Evolutionary conservation across 2,113 vertebrate species (phyloP), one percentile per base, ranked within the genome.

Genomic region (Podarcis raffonei): DNA sequence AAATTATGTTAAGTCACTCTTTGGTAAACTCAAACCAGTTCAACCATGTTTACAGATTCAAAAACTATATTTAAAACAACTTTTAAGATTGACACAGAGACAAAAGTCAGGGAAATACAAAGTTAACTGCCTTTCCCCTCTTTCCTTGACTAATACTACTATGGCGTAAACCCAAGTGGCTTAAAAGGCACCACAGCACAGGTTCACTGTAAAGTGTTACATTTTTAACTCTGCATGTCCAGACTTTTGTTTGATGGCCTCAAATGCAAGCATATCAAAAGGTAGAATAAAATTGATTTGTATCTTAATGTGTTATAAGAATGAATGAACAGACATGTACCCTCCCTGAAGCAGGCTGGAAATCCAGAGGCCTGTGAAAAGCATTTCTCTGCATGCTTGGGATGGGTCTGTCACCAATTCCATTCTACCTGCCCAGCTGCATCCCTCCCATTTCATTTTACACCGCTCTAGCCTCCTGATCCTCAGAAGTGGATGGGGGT

Each of bases 1-100:
- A 95, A 96, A 95, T 96, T 97, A 97, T 97, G 96, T 96, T 97
- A 97, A 97, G 96, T 97, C 97, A 97, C 96, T 97, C 97, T 97
- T 97, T 97, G 97, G 97, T 97, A 97, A 97, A 97, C 96, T 97
- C 95, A 97, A 97, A 97, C 97, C 96, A 94, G 95, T 94, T 93
- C 32, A 93, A 77, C 96, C 91, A 96, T 93, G 92, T 93, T 92
- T 92, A 97, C 92, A 96, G 91, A 88, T 90, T 20, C n/a, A 95
- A 94, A 96, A 77, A 96, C 93, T 91, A 92, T 89, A 92, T 91
- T 93, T 91, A 94, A 69, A 94, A 92, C 91, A 95, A 96, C 6
- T 35, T 12, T 87, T 94, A 94, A 95, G 94, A 96, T 95, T 53
- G 89, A 75, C 95, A 96, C 94, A 95, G 48, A 85, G 91, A 89